phyloP scores from a whole-genome alignment of 2,113 vertebrate genomes.

The Melozone crissalis region DNA sequence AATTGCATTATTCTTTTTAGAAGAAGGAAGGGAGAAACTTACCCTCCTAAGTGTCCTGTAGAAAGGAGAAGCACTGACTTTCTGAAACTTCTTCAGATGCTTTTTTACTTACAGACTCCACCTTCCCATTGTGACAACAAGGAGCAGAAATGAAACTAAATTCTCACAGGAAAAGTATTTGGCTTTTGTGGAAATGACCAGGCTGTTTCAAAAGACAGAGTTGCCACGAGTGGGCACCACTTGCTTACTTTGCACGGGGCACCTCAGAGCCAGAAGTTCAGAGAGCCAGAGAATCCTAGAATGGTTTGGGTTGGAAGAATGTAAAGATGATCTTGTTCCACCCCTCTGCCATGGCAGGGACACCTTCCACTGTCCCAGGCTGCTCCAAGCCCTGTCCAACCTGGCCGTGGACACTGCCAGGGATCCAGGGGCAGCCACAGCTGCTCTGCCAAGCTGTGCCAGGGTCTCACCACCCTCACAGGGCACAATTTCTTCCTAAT shows the following conservation, averaged over 20 bases:
- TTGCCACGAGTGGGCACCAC: neutral
- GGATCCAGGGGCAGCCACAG: neutral
- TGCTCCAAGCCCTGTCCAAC: neutral
- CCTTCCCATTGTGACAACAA: neutral
- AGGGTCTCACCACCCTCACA: fast-evolving
- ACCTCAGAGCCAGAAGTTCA: neutral
- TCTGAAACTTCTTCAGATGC: neutral
- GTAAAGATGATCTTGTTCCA: neutral
- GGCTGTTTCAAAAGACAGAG: neutral
- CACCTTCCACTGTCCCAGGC: neutral
- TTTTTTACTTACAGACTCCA: neutral
- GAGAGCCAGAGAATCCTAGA: neutral
- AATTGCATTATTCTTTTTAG: neutral
- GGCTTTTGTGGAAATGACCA: neutral
- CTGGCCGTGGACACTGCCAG: neutral
- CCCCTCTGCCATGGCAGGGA: neutral
- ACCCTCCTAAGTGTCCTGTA: neutral
- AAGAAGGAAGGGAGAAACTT: neutral
- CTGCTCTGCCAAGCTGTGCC: neutral
- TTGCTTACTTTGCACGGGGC: neutral
- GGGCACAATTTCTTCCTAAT: neutral
- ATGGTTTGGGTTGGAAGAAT: neutral
- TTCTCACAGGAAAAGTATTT: neutral
- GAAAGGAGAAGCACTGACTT: neutral
- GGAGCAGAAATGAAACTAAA: neutral